Conservation (phyloP, 53 echinoderm and acorn worm genomes). For the Paelopatides confundens region DNA sequence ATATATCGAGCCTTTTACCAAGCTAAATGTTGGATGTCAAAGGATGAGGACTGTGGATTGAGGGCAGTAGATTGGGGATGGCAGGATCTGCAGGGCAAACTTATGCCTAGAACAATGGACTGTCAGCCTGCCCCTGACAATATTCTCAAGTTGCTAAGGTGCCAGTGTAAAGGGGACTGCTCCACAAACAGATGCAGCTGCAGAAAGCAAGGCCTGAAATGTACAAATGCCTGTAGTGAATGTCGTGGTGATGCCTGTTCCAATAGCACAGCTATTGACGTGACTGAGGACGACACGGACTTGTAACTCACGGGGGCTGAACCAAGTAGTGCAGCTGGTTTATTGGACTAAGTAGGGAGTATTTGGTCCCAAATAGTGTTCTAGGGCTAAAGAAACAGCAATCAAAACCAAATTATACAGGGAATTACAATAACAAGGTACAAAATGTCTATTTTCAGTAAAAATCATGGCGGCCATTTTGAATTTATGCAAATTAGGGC, state of each 20-base stretch:
- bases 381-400: conserved; percentile 16
- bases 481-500: too few relatives aligned
- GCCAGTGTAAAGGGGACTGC: conserved; percentile 60
- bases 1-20: conserved; percentile 56
- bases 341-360: conserved; percentile 14
- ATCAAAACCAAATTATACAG: conserved; percentile 15
- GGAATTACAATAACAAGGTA: background rate
- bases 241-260: conserved; percentile 54
- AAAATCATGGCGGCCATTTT: too few relatives aligned
- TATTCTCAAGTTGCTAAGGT: conserved; percentile 39
- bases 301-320: conserved; percentile 10
- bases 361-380: conserved; percentile 2
- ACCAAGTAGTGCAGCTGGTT: background rate
- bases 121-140: conserved; percentile 39
- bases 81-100: conserved; percentile 5
- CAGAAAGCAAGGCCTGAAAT: conserved; percentile 62
- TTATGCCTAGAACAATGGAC: conserved; percentile 12
- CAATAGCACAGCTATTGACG: conserved; percentile 36
- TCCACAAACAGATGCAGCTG: conserved; percentile 54
- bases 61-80: conserved; percentile 68
- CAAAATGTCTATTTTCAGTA: background rate
- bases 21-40: conserved; percentile 56
- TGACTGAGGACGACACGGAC: background rate
- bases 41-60: background rate
- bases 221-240: conserved; percentile 51